phyloP scores from a whole-genome alignment of 2,888 invertebrate species.

The Pterobdella sp. region DNA sequence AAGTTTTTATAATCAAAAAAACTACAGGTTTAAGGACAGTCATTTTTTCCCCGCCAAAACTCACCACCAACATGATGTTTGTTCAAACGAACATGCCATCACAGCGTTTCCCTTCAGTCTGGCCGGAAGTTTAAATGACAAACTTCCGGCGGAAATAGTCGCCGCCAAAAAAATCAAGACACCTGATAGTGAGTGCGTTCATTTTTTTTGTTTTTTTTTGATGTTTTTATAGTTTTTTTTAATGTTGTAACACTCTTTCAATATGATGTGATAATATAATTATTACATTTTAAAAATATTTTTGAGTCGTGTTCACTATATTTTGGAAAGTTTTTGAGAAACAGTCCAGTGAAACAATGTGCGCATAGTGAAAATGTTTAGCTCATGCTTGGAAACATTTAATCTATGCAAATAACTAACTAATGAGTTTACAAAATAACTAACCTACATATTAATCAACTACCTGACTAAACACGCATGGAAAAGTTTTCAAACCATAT shows the following conservation, averaged over 20 bases:
- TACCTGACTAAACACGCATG: too few species aligned
- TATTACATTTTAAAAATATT: neutral
- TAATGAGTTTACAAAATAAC: too few species aligned
- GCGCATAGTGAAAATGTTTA: too few species aligned
- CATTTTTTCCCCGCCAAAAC: neutral
- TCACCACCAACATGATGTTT: conserved; percentile 7
- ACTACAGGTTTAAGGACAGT: neutral
- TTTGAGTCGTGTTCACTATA: too few species aligned
- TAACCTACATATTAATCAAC: too few species aligned
- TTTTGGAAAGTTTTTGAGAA: too few species aligned
- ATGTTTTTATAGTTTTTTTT: neutral
- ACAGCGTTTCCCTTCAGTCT: conserved; percentile 23
- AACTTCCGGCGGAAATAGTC: conserved; percentile 23
- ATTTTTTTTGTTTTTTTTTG: neutral
- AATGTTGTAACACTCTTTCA: neutral
- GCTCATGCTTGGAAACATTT: too few species aligned
- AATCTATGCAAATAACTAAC: too few species aligned
- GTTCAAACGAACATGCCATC: neutral
- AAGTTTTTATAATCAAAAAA: neutral
- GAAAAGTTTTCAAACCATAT: too few species aligned
- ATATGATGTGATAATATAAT: neutral
- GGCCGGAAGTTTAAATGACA: conserved; percentile 8
- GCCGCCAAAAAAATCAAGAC: conserved; percentile 4
- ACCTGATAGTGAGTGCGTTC: neutral
- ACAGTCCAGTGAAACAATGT: too few species aligned